A percentile compares a stretch with the other conserved stretches of the same genome.
Evolutionary conservation across 2,113 vertebrate genomes (phyloP).

Genomic region (Puntigrus tetrazona): DNA sequence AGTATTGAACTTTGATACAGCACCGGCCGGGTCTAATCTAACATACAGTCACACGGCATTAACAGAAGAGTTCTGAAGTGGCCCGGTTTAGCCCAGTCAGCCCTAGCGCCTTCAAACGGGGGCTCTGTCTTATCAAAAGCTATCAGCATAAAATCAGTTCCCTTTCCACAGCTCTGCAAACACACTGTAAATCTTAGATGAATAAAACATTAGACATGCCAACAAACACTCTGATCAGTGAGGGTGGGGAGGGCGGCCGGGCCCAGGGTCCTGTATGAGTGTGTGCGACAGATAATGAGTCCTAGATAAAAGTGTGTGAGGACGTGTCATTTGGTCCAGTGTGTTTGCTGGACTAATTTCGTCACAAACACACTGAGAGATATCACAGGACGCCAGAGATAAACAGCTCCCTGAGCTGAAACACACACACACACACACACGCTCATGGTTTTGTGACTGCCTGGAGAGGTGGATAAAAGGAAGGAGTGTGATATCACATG

Average conservation of each 20-base stretch:
- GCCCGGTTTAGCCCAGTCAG: slow-evolving; percentile 35
- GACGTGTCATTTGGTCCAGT: slow-evolving; percentile 32
- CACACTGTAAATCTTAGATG: slow-evolving; percentile 52
- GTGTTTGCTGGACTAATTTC: slow-evolving; percentile 45
- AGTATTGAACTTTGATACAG: slow-evolving; percentile 62
- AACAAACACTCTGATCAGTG: slow-evolving; percentile 47
- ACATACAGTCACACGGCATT: slow-evolving; percentile 40
- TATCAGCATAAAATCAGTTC: slow-evolving; percentile 49
- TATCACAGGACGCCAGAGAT: slow-evolving; percentile 30
- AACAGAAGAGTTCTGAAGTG: background rate
- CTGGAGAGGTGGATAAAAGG: slow-evolving; percentile 51
- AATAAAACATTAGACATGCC: slow-evolving; percentile 50
- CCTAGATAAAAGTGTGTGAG: slow-evolving; percentile 41
- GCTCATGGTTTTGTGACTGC: slow-evolving; percentile 33
- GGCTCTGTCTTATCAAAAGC: slow-evolving; percentile 52
- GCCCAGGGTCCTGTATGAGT: slow-evolving; percentile 10
- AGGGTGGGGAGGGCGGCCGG: slow-evolving; percentile 15
- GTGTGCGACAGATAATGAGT: slow-evolving; percentile 33
- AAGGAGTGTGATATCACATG: slow-evolving; percentile 34
- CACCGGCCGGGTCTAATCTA: slow-evolving; percentile 51
- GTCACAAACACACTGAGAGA: slow-evolving; percentile 6
- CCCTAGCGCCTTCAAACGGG: slow-evolving; percentile 29
- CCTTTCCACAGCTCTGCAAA: slow-evolving; percentile 38
- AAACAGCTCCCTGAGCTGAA: slow-evolving; percentile 30
- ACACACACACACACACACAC: background rate